Evolutionary conservation across 2,797 vertebrate genomes (phyloP), one percentile per base, ranked within the genome.

Genomic region (Hyperoplus immaculatus): DNA sequence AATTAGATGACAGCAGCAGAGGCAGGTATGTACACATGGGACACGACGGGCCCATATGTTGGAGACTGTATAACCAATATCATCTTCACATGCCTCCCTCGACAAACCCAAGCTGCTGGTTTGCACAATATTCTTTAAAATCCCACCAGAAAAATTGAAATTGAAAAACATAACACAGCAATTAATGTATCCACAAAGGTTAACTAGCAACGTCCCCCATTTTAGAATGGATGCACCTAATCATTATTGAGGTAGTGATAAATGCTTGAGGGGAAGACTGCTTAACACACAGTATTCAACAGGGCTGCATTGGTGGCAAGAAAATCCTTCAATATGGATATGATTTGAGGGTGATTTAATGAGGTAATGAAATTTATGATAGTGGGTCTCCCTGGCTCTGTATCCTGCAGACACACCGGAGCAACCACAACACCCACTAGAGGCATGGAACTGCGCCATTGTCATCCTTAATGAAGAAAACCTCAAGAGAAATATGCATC

Each of bases 21-120:
- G 89, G 93, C 93, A 95, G 93, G 93, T 94, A 94, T 87, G 74
- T 93, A 91, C 94, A 92, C 93, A 92, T 91, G 94, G 94, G 92
- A 94, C 88, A 91, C 80, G 90, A 91, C 94, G 93, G 89, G 83
- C 91, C 93, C 92, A 94, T 93, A 94, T 93, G 93, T 84, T 93
- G 88, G 85, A 91, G 88, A 91, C 93, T 92, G 91, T 93, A 93
- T 89, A 92, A 94, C 92, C 91, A 92, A 93, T 92, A 93, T 89
- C 83, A 89, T 89, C 86, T 88, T 87, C 92, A 94, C 88, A 92
- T 94, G 93, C 84, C 81, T 92, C 85, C 80, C 72, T 86, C 65
- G 72, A 72, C 78, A 83, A 55, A 91, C 87, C 75, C 84, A 90
- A 88, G 89, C 90, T 90, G 85, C 87, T 81, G 73, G 82, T 69